Evolutionary conservation across 1,140 invertebrate genomes (phyloP).

Genomic region (Penaeus vannamei): DNA sequence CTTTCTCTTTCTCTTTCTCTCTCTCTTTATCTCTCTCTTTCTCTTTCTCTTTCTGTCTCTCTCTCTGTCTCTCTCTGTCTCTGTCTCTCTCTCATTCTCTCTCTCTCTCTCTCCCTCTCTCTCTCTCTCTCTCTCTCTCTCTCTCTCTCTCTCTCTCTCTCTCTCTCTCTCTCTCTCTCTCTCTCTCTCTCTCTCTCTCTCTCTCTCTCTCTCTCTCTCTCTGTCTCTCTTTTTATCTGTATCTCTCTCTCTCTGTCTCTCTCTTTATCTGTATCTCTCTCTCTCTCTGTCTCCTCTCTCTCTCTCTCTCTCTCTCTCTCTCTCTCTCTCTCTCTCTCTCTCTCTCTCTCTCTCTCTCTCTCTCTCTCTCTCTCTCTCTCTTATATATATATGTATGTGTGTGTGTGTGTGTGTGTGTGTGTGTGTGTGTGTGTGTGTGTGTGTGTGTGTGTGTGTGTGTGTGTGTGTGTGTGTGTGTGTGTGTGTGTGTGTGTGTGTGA

Average conservation of each 20-base stretch:
- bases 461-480: too few species aligned
- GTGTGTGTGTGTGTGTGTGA: too few species aligned
- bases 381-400: neutral
- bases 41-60: neutral
- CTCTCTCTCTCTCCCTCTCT: neutral
- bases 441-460: too few species aligned
- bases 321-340: neutral
- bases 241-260: neutral
- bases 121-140: neutral
- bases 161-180: neutral
- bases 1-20: neutral
- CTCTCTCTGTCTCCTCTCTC: neutral
- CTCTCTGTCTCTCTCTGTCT: constrained; percentile 1
- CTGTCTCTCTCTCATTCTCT: constrained; percentile 1
- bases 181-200: constrained; percentile 2
- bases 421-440: too few species aligned
- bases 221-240: neutral
- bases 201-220: too few species aligned
- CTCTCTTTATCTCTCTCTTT: neutral
- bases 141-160: constrained; percentile 27
- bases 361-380: constrained; percentile 4
- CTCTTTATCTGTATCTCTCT: neutral
- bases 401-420: too few species aligned
- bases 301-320: neutral
- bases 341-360: constrained; percentile 20